Conservation (phyloP, 1,140 invertebrate genomes). For the Temnothorax nylanderi region DNA sequence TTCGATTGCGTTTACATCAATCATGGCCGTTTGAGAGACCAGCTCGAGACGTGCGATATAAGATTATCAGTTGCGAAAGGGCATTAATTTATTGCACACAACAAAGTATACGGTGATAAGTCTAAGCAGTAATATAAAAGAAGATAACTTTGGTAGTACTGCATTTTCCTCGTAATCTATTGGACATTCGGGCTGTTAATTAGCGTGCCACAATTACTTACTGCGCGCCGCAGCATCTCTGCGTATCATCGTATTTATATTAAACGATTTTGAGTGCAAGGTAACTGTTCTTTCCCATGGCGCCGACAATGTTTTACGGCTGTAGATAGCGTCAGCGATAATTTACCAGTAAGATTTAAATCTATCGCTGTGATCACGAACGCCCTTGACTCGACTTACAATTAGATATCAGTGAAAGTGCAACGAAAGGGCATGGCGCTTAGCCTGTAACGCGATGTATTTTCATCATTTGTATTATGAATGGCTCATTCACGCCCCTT, state of each 20-base stretch:
- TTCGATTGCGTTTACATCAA: not conserved
- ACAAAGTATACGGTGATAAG: constrained; percentile 1
- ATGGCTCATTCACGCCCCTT: constrained; percentile 40
- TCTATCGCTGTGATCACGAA: constrained; percentile 42
- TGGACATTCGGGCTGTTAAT: constrained; percentile 55
- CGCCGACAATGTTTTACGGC: not conserved
- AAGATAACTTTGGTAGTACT: not conserved
- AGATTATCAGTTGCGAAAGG: constrained; percentile 23
- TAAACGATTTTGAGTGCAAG: constrained; percentile 40
- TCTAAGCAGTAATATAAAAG: constrained; percentile 40
- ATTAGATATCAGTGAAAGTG: constrained; percentile 56
- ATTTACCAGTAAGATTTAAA: constrained; percentile 47
- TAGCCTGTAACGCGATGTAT: constrained; percentile 13
- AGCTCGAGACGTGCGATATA: not conserved
- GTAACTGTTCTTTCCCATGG: constrained; percentile 38
- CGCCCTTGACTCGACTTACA: constrained; percentile 59
- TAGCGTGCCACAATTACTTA: constrained; percentile 47
- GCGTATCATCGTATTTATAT: constrained; percentile 24
- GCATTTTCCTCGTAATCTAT: constrained; percentile 42
- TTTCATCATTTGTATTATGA: constrained; percentile 54
- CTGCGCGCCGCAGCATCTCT: not conserved
- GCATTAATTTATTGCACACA: constrained; percentile 53
- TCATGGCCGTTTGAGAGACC: not conserved
- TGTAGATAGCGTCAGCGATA: constrained; percentile 58
- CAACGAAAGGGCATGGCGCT: constrained; percentile 60